Evolutionary conservation across 1,140 invertebrate genomes (phyloP), one percentile per base, ranked within the genome.

Genomic region (Panagrolaimus sp.): DNA sequence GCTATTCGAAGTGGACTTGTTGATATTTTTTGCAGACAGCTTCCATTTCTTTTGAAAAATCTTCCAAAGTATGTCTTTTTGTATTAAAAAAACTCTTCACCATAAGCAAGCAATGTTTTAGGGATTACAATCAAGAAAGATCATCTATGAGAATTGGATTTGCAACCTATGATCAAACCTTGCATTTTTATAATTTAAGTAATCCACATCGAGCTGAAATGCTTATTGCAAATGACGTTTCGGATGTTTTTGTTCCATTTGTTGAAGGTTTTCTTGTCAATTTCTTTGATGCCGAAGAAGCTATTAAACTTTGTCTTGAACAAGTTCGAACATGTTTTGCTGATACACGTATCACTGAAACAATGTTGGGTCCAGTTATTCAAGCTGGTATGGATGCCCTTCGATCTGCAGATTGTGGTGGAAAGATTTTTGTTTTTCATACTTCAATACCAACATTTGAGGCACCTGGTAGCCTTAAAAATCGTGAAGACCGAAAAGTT

Each of bases 231-330:
- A 91, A 92, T 8, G 96, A 98, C 85, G 89, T 95, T 31, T 87
- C 91, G 46, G 95, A 98, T 83, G 91, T 98, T 87, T 98, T 99
- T 85, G 94, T 98, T 87, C 96, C 96, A 0, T 85, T 98, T 48
- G 86, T 96, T n/a, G 92, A 96, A 84, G 96, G 95, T 9, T 96
- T 98, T 83, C 87, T 99, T 0, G 92, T 90, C 67, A 88, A 90
- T 74, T 86, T 90, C 0, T 89, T 89, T 69, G 91, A 95, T 83
- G 91, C 91, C 23, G 90, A 89, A 71, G 82, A 88, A 31, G 88
- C 94, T 31, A 91, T 98, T 69, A 89, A 92, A 75, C 88, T 83
- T 85, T 86, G 74, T n/a, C 89, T 98, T 88, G 86, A 89, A 69
- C 91, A 96, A 84, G 92, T 98, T 76, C 93, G 93, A 0, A 80